Percentiles rank a stretch among this genome's conserved stretches.
These are phyloP conservation scores for Catamblyrhynchus diadema DNA, from an alignment of 2,797 vertebrate genomes.

Conservation along the genomic window DNA sequence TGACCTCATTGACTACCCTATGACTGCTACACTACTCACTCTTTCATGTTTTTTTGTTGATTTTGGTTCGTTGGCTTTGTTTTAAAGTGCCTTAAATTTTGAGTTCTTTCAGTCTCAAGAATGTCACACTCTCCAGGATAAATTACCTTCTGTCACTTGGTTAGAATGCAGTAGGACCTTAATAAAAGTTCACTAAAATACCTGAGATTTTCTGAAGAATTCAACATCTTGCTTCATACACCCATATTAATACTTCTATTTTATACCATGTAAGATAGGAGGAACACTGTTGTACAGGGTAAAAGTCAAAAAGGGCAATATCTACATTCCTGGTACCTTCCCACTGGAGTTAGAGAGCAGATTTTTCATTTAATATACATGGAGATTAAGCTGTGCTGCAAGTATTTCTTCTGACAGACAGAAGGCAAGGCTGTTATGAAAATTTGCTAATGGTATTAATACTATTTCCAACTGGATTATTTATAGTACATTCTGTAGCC, in stretches of 20 bases:
- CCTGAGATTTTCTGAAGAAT: background rate
- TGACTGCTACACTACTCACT: background rate
- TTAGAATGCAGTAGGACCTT: background rate
- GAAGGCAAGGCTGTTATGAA: background rate
- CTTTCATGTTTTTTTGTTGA: background rate
- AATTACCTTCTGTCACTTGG: background rate
- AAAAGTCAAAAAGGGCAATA: background rate
- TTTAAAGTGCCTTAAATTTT: background rate
- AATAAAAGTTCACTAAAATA: background rate
- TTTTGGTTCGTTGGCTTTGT: background rate
- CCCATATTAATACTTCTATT: background rate
- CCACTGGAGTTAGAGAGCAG: background rate
- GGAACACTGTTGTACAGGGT: background rate
- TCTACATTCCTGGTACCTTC: background rate
- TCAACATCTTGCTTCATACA: background rate
- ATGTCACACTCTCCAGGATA: background rate
- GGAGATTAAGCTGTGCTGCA: background rate
- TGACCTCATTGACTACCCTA: background rate
- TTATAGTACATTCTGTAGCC: background rate
- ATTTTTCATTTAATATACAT: background rate
- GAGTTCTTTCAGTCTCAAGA: background rate
- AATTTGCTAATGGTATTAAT: background rate
- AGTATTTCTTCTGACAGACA: background rate
- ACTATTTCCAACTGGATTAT: background rate
- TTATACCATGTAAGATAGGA: background rate